Evolutionary conservation across 2,888 invertebrate species (phyloP).

Genomic region (Litoditis marina): DNA sequence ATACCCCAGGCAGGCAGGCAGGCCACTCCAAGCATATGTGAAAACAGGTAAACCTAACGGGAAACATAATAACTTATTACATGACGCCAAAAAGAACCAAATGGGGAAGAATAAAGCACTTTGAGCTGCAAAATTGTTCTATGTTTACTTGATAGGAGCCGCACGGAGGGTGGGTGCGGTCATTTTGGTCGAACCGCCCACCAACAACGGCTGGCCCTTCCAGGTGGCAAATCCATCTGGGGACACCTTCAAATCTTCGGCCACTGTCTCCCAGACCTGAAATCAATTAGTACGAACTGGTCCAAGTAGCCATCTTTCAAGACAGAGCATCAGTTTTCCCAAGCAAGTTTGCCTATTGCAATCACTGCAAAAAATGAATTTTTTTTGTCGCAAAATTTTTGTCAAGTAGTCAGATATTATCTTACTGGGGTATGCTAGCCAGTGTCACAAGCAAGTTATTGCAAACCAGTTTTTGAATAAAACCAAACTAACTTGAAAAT

Average conservation of each 20-base stretch:
- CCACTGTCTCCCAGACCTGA: conserved; percentile 58
- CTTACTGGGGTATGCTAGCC: too few species aligned
- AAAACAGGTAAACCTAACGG: too few species aligned
- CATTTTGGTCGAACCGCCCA: conserved; percentile 48
- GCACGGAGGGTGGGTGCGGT: conserved; percentile 55
- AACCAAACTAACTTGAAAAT: too few species aligned
- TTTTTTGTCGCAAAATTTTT: neutral
- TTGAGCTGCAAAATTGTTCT: conserved; percentile 1
- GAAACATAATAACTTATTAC: too few species aligned
- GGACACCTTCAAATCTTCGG: conserved; percentile 53
- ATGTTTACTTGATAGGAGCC: conserved; percentile 49
- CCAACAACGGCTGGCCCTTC: conserved; percentile 49
- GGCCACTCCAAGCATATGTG: too few species aligned
- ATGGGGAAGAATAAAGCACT: neutral
- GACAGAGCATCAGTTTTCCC: too few species aligned
- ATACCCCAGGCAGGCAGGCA: too few species aligned
- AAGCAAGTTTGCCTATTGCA: neutral
- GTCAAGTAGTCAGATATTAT: too few species aligned
- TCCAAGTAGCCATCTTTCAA: too few species aligned
- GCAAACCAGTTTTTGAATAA: too few species aligned
- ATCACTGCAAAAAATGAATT: neutral
- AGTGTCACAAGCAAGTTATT: too few species aligned
- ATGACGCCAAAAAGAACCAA: neutral
- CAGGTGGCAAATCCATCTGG: conserved; percentile 46
- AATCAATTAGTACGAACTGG: too few species aligned